A percentile compares a stretch with the other conserved stretches of the same genome.
Conservation (phyloP, 2,113 vertebrate genomes). For the Xenopus borealis region DNA sequence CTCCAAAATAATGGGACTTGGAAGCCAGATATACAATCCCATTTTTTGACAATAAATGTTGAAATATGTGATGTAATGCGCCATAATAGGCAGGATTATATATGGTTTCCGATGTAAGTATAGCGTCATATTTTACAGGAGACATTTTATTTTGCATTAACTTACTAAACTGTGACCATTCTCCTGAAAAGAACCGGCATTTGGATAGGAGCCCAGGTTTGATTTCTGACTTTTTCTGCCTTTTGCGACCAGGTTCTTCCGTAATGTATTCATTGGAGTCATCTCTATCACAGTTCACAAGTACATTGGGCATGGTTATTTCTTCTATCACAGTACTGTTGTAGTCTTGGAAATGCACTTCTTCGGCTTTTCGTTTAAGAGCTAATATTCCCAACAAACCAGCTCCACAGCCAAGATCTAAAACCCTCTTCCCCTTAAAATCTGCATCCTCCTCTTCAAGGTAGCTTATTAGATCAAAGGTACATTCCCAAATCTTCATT, state of each 20-base stretch:
- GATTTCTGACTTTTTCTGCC: slow-evolving; percentile 52
- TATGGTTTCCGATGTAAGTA: slow-evolving; percentile 92
- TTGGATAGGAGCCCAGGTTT: slow-evolving; percentile 47
- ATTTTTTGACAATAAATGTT: slow-evolving; percentile 64
- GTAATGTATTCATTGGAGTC: slow-evolving; percentile 29
- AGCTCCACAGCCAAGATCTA: slow-evolving; percentile 92
- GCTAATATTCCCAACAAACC: slow-evolving; percentile 85
- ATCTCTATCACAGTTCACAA: slow-evolving; percentile 70
- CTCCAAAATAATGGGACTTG: slow-evolving; percentile 93
- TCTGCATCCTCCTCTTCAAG: slow-evolving; percentile 65
- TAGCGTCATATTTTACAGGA: slow-evolving; percentile 76
- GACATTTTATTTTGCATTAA: slow-evolving; percentile 63
- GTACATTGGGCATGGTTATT: slow-evolving; percentile 80
- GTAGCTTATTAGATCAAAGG: slow-evolving; percentile 83
- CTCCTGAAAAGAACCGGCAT: slow-evolving; percentile 88
- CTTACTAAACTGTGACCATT: slow-evolving; percentile 79
- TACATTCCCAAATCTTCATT: slow-evolving; percentile 96
- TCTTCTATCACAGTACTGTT: slow-evolving; percentile 88
- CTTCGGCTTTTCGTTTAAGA: slow-evolving; percentile 69
- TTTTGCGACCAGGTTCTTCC: slow-evolving; percentile 49
- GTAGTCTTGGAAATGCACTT: slow-evolving; percentile 93
- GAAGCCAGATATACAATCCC: slow-evolving; percentile 83
- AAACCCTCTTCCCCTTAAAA: slow-evolving; percentile 72
- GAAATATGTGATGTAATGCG: slow-evolving; percentile 74
- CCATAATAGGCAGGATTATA: slow-evolving; percentile 84